A percentile compares a stretch with the other conserved stretches of the same genome.
Conservation (phyloP, 2,113 vertebrate genomes). For the Ranitomeya imitator region DNA sequence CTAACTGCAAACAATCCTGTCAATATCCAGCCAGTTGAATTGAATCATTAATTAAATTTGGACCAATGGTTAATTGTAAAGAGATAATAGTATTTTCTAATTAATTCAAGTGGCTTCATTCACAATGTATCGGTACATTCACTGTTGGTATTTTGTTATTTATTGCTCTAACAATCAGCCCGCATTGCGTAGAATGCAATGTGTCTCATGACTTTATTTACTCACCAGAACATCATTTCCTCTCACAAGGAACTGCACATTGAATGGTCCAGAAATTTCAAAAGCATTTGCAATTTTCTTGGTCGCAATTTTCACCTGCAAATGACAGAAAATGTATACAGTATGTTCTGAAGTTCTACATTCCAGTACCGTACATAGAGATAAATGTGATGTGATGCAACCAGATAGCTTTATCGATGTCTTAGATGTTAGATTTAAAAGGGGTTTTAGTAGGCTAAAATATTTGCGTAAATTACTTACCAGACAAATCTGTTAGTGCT, state of each 20-base stretch:
- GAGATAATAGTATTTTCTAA: no score
- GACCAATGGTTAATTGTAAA: no score
- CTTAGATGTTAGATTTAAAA: not conserved
- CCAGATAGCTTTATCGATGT: not conserved
- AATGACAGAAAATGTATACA: slow-evolving; percentile 55
- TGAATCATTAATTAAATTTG: no score
- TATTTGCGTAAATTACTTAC: no score
- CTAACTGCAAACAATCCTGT: no score
- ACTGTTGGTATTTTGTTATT: not conserved
- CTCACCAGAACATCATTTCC: slow-evolving; percentile 93
- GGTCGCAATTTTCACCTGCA: slow-evolving; percentile 86
- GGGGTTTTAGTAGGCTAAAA: no score
- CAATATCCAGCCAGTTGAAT: no score
- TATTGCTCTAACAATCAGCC: not conserved
- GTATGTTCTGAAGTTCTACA: not conserved
- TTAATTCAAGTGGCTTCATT: no score
- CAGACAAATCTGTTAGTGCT: no score
- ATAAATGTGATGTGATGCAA: not conserved
- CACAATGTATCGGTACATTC: no score
- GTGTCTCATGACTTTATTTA: slow-evolving; percentile 1
- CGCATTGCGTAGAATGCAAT: not conserved
- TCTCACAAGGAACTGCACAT: slow-evolving; percentile 92
- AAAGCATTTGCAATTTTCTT: slow-evolving; percentile 89
- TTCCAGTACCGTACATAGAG: slow-evolving; percentile 14
- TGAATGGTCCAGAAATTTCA: slow-evolving; percentile 94